A percentile compares a stretch with the other conserved stretches of the same genome.
Evolutionary conservation across 2,888 invertebrate species (phyloP).

Genomic region (Plagiodera versicolora): DNA sequence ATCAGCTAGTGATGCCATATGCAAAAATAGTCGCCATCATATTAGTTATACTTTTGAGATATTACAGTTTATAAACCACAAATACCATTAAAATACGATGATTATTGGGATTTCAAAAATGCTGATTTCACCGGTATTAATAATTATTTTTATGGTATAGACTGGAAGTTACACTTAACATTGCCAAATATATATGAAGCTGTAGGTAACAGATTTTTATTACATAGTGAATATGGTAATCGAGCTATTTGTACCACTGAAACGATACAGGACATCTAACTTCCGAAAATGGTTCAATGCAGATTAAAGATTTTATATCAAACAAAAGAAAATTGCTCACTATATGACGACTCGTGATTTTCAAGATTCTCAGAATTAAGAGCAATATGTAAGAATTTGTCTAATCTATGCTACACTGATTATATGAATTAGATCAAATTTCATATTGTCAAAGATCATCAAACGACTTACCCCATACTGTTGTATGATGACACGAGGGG

Average conservation of each 20-base stretch:
- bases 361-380: neutral
- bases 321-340: slow-evolving; percentile 9
- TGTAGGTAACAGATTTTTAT: slow-evolving; percentile 3
- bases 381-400: neutral
- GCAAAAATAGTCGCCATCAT: neutral
- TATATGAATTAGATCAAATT: neutral
- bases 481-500: neutral
- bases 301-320: neutral
- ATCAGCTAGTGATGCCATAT: neutral
- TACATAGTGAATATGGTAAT: slow-evolving; percentile 1
- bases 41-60: slow-evolving; percentile 7
- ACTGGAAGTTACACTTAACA: neutral
- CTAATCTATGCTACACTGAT: neutral
- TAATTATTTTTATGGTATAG: slow-evolving; percentile 6
- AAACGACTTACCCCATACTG: neutral
- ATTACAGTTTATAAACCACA: neutral
- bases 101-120: neutral
- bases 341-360: neutral
- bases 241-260: neutral
- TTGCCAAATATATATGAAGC: neutral
- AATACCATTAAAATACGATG: neutral
- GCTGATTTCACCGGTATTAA: slow-evolving; percentile 1
- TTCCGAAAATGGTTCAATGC: too few relatives aligned
- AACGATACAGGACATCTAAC: neutral
- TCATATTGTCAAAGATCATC: neutral